Evolutionary conservation across 2,797 vertebrate genomes (phyloP).

Genomic region (Limnodromus scolopaceus): DNA sequence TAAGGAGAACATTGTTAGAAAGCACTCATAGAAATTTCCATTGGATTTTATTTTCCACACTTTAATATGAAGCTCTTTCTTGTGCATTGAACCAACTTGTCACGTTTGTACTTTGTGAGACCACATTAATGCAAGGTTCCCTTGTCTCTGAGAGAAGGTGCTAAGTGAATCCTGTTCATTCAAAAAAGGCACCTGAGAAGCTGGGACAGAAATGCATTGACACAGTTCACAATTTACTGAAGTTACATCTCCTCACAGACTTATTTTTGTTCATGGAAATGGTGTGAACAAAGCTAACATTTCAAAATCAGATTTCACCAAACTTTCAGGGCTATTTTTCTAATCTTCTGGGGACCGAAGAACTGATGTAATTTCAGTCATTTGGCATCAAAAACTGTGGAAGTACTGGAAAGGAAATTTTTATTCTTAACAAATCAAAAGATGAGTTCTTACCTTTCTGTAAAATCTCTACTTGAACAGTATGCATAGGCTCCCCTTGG

Average conservation of each 20-base stretch:
- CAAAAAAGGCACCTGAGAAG: background rate
- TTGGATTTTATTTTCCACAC: conserved; percentile 28
- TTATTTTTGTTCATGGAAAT: background rate
- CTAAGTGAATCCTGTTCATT: background rate
- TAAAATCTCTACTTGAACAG: background rate
- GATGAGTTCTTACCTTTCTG: background rate
- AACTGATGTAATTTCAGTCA: background rate
- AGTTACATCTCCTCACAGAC: background rate
- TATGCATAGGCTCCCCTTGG: rapidly evolving
- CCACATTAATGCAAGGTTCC: background rate
- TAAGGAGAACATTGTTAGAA: background rate
- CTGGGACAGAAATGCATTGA: background rate
- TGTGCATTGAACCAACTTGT: background rate
- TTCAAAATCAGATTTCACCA: background rate
- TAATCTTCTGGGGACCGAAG: background rate
- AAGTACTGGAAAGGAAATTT: background rate
- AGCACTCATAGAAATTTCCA: conserved; percentile 11
- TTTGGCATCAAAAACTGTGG: background rate
- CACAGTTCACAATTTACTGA: background rate
- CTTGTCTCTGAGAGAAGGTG: background rate
- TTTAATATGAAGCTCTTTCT: background rate
- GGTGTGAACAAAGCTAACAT: background rate
- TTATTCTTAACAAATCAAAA: background rate
- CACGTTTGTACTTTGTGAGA: background rate
- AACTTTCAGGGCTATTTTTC: background rate